Percentiles rank a stretch among this genome's conserved stretches.
Conservation (phyloP, 2,888 invertebrate species). For the Diloba caeruleocephala region DNA sequence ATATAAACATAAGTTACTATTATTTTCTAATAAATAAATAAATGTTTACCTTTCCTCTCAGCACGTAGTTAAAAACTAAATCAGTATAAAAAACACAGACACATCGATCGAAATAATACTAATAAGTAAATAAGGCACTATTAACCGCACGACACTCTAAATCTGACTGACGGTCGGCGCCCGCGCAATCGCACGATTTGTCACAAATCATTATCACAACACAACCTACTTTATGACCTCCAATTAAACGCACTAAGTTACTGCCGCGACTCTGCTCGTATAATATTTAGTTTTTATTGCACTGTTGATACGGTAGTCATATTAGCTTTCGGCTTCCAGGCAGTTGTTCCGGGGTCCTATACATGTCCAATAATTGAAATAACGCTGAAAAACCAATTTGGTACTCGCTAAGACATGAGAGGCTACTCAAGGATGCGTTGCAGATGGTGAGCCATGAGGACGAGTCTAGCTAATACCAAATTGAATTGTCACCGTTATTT, state of each 20-base stretch:
- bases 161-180: constrained; percentile 47
- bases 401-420: no score
- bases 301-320: not conserved
- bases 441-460: no score
- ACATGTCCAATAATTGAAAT: no score
- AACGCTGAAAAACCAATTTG: no score
- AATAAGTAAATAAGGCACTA: constrained; percentile 30
- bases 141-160: constrained; percentile 37
- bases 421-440: no score
- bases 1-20: not conserved
- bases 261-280: constrained; percentile 14
- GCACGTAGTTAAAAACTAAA: not conserved
- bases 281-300: not conserved
- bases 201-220: constrained; percentile 54
- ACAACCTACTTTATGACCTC: constrained; percentile 53
- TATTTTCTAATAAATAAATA: not conserved
- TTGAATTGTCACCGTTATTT: no score
- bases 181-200: constrained; percentile 44
- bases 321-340: no score
- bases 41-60: constrained; percentile 25
- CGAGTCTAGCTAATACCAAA: no score
- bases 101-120: constrained; percentile 22
- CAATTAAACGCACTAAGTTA: constrained; percentile 29
- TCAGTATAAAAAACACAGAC: constrained; percentile 17
- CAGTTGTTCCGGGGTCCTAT: no score